phyloP scores from a whole-genome alignment of 37 sponge, comb jelly and placozoan species.

The Oscarella lobularis region DNA sequence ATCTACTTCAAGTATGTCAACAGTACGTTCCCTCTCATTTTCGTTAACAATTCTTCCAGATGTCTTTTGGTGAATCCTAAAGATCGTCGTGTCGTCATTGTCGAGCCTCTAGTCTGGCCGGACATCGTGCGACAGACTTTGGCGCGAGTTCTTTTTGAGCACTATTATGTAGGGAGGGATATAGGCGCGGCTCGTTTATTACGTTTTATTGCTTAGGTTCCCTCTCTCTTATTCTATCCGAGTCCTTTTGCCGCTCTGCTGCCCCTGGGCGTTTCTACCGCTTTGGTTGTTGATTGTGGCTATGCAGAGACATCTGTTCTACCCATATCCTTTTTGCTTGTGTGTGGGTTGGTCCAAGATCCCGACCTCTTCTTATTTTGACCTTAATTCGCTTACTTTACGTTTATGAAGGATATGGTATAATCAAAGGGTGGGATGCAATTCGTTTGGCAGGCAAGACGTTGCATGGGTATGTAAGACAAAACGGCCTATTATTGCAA shows the following conservation, averaged over 20 bases:
- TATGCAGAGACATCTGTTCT: slow-evolving; percentile 58
- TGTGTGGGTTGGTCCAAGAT: slow-evolving; percentile 9
- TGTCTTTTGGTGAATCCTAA: slow-evolving; percentile 59
- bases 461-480: too few species aligned
- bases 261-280: slow-evolving; percentile 49
- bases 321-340: slow-evolving; percentile 38
- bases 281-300: slow-evolving; percentile 65
- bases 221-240: slow-evolving; percentile 44
- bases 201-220: too few species aligned
- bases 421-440: too few species aligned
- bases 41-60: slow-evolving; percentile 12
- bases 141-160: slow-evolving; percentile 57
- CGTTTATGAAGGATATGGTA: too few species aligned
- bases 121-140: slow-evolving; percentile 60
- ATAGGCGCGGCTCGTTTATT: neutral
- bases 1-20: slow-evolving; percentile 47
- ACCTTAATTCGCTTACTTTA: too few species aligned
- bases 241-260: slow-evolving; percentile 44
- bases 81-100: slow-evolving; percentile 63
- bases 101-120: slow-evolving; percentile 64
- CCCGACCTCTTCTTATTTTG: too few species aligned
- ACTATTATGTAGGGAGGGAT: slow-evolving; percentile 40
- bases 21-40: neutral
- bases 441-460: too few species aligned
- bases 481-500: too few species aligned